Evolutionary conservation across 2,888 invertebrate genomes (phyloP).

Genomic region (Ferdinandea cuprea): DNA sequence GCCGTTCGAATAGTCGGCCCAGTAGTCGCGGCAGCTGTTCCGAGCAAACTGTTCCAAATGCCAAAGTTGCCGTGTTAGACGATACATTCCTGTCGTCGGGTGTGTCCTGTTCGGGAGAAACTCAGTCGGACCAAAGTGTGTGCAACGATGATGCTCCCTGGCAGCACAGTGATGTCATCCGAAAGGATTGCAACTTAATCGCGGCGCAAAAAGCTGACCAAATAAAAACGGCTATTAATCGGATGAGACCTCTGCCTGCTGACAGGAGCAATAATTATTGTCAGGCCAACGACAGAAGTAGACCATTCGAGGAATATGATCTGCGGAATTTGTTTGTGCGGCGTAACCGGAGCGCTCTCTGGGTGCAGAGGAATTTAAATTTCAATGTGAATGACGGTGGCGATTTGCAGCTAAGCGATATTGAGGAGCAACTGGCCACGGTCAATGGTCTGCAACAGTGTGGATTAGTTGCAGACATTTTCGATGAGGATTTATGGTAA

Average conservation of each 20-base stretch:
- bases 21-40: slow-evolving; percentile 66
- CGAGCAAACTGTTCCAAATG: slow-evolving; percentile 66
- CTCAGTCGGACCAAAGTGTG: slow-evolving; percentile 78
- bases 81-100: slow-evolving; percentile 81
- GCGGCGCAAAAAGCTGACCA: slow-evolving; percentile 28
- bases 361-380: slow-evolving; percentile 78
- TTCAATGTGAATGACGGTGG: slow-evolving; percentile 56
- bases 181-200: slow-evolving; percentile 34
- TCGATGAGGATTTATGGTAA: slow-evolving; percentile 45
- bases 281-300: slow-evolving; percentile 46
- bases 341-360: slow-evolving; percentile 81
- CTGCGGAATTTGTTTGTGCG: slow-evolving; percentile 81
- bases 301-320: slow-evolving; percentile 74
- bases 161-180: slow-evolving; percentile 60
- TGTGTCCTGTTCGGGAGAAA: slow-evolving; percentile 81
- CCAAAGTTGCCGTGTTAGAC: slow-evolving; percentile 77
- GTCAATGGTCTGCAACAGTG: slow-evolving; percentile 73
- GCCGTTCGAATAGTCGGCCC: slow-evolving; percentile 58
- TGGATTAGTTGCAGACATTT: slow-evolving; percentile 71
- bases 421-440: slow-evolving; percentile 82
- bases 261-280: slow-evolving; percentile 32
- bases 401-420: slow-evolving; percentile 79
- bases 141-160: slow-evolving; percentile 65
- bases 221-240: slow-evolving; percentile 65
- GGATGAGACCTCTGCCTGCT: slow-evolving; percentile 38